Base-by-base conservation (phyloP, 1,140 invertebrate species). In the Andricus grossulariae region DNA sequence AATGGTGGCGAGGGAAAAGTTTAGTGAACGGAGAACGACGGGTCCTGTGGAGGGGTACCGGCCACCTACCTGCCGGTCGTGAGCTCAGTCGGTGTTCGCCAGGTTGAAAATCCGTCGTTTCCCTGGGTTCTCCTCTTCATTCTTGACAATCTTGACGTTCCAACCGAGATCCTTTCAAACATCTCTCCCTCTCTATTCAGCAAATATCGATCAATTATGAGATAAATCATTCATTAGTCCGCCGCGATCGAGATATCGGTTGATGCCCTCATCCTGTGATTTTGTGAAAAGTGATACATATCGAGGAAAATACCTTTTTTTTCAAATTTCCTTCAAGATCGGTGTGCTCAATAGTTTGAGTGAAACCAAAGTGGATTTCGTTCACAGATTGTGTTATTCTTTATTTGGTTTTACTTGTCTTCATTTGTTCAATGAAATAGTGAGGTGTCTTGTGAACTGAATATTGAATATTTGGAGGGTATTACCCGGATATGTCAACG, bases 11-110 rank as follows among this genome's bases (percentile, higher is more conserved):
- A 66, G 39, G 60, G 60, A 66, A 66, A 66, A 66, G 60, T 66
- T 66, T 66, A 32, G 60, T n/a, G 60, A 66, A 66, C 15, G 60
- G 60, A n/a, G 60, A 66, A 32, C 57, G 57, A 66, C 55, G 87
- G 79, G 80, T 57, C 80, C 80, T 75, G 81, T 85, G 83, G 83
- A 85, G 82, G 84, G 83, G 85, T 74, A 77, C 57, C 82, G 54
- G 81, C 75, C 82, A 82, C 83, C 87, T 89, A 88, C 88, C 88
- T 89, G 88, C 88, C 86, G 85, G 86, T 89, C 83, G 79, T 72
- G 84, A 84, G 87, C 85, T 90, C 88, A 90, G 89, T 90, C 88
- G 84, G 86, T 85, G 86, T 88, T 84, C 85, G 88, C 87, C 87
- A 90, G 88, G 88, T 90, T 90, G 88, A 88, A 89, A 90, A 90